Evolutionary conservation across 2,888 invertebrate genomes (phyloP), one percentile per base, ranked within the genome.

Genomic region (Drosophila tanythrix): DNA sequence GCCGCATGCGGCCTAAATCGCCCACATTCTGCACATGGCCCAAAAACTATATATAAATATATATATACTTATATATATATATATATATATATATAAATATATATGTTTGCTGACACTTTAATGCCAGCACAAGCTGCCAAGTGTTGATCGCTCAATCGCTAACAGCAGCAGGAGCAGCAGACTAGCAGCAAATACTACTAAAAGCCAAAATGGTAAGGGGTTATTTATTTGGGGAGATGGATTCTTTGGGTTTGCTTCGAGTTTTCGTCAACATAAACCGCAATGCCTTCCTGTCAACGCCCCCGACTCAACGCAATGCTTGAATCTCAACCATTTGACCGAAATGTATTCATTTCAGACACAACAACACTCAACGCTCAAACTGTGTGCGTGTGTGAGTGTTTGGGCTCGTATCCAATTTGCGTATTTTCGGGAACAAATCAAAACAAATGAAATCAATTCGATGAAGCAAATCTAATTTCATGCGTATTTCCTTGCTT

Each of bases 391-490:
- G 51, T 61, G 70, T 56, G 64, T 69, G 52, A 53, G 60, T 64
- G 58, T 66, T 69, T 59, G 56, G 71, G 66, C 71, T 80, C 80
- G 83, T 69, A 88, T 86, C 88, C 88, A 88, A 85, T 85, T 88
- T 88, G 88, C 87, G 87, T 88, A 85, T 84, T 84, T 84, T 83
- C 67, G 71, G 85, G 86, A 86, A 88, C 85, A 86, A 86, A 86
- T 88, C 88, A 88, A 85, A 83, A 79, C 82, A 83, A 83, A 85
- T 85, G 88, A 85, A 85, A 86, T 86, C 85, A 88, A 86, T 88
- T 86, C 85, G 86, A 86, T 88, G 85, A 75, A 88, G 80, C 85
- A 86, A 88, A 86, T 86, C 86, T 88, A 86, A 86, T 86, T 85
- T 86, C 82, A 86, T 88, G 83, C 86, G 83, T 80, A 86, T 86